Evolutionary conservation across 1,140 invertebrate genomes (phyloP).

Genomic region (Solenopsis fugax): DNA sequence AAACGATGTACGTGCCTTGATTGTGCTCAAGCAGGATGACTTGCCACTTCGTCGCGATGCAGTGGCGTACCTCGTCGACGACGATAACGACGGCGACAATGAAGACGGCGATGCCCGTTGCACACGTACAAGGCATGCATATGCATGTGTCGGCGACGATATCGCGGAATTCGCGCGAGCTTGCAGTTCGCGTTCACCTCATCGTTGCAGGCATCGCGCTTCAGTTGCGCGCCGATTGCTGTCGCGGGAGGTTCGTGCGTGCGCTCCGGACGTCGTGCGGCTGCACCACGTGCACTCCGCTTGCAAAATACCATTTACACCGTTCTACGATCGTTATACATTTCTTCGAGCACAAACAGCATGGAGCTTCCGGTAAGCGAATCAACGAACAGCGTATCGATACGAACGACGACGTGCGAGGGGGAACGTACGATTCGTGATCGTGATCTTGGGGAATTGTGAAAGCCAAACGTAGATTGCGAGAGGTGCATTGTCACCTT

Average conservation of each 20-base stretch:
- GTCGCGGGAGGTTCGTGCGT: background rate
- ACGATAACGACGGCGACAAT: background rate
- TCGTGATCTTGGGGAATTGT: no score
- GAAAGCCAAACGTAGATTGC: no score
- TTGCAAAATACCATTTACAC: background rate
- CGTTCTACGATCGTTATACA: background rate
- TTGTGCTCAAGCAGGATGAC: background rate
- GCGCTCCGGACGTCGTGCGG: background rate
- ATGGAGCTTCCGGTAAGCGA: slow-evolving; percentile 27
- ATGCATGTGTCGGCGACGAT: background rate
- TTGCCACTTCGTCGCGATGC: background rate
- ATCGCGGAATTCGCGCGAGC: no score
- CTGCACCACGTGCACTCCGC: background rate
- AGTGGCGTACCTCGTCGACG: background rate
- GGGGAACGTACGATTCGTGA: no score
- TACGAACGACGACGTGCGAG: no score
- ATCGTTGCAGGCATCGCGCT: background rate
- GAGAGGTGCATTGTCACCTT: no score
- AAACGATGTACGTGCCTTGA: no score
- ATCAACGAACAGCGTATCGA: background rate
- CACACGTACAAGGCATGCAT: background rate
- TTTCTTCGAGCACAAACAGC: background rate
- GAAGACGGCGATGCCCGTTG: no score
- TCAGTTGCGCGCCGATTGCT: background rate
- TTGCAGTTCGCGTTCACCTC: no score